phyloP scores from a whole-genome alignment of 2,113 vertebrate genomes.

The Centropristis striata region DNA sequence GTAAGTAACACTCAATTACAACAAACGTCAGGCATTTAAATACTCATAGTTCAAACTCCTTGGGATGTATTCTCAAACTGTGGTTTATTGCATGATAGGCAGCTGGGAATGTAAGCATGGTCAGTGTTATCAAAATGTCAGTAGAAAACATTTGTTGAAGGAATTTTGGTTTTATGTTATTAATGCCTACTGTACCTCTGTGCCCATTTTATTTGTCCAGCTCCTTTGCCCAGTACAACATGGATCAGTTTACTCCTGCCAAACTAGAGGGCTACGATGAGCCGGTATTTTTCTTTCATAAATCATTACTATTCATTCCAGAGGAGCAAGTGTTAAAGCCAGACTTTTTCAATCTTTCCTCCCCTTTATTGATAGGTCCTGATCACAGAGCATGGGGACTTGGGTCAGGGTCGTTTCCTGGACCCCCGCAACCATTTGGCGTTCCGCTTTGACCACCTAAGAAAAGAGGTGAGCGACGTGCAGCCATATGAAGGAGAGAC shows the following conservation, averaged over 20 bases:
- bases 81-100: neutral
- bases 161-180: neutral
- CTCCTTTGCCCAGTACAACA: slow-evolving; percentile 99
- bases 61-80: neutral
- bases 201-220: slow-evolving; percentile 74
- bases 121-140: neutral
- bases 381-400: slow-evolving; percentile 97
- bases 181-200: neutral
- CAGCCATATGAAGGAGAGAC: slow-evolving; percentile 92
- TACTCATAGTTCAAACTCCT: neutral
- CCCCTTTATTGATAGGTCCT: slow-evolving; percentile 86
- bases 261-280: slow-evolving; percentile 97
- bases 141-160: neutral
- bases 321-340: neutral
- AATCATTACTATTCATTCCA: slow-evolving; percentile 6
- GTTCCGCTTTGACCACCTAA: slow-evolving; percentile 97
- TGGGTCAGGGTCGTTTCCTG: slow-evolving; percentile 96
- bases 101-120: neutral
- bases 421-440: slow-evolving; percentile 95
- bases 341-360: neutral
- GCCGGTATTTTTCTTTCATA: slow-evolving; percentile 85
- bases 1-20: slow-evolving; percentile 85
- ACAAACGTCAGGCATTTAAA: neutral
- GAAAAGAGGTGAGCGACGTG: slow-evolving; percentile 96
- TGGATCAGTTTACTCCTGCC: slow-evolving; percentile 99